Percentiles rank a stretch among this genome's conserved stretches.
Conservation (phyloP, 2,113 vertebrate genomes). For the Orthonyx spaldingii region DNA sequence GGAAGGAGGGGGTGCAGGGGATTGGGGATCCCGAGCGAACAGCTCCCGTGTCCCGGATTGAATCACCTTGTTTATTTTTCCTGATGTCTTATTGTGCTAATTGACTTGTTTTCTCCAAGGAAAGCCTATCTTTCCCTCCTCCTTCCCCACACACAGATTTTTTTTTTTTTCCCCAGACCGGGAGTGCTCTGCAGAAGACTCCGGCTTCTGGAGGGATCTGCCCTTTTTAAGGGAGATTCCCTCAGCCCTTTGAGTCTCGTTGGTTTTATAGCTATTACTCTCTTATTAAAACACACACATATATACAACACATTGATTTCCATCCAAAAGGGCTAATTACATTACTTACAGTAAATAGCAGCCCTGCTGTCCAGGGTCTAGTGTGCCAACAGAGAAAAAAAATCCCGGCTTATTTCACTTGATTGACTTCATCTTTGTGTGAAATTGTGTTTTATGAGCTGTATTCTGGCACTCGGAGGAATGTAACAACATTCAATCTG, state of each 20-base stretch:
- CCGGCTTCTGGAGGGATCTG: not conserved
- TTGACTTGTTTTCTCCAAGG: conserved; percentile 23
- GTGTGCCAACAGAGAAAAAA: conserved; percentile 57
- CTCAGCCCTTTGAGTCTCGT: not conserved
- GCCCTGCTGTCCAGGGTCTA: conserved; percentile 70
- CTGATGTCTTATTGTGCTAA: not conserved
- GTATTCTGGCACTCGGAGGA: conserved; percentile 68
- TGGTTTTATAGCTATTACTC: conserved; percentile 26
- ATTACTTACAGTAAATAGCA: conserved; percentile 79
- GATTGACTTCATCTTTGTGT: conserved; percentile 75
- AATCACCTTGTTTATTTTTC: conserved; percentile 24
- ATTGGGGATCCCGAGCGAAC: not conserved
- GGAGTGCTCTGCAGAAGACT: not conserved
- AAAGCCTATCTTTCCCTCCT: not conserved
- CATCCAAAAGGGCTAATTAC: conserved; percentile 77
- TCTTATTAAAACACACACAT: conserved; percentile 43
- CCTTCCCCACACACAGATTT: not conserved
- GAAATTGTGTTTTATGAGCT: conserved; percentile 74
- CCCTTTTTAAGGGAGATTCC: conserved; percentile 36
- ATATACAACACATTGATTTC: conserved; percentile 58
- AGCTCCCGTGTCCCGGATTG: not conserved
- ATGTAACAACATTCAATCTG: conserved; percentile 61
- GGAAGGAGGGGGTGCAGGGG: not conserved
- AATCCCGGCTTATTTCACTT: conserved; percentile 71
- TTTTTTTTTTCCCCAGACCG: too few species aligned